A percentile compares a stretch with the other conserved stretches of the same genome.
Evolutionary conservation across 2,888 invertebrate genomes (phyloP).

Genomic region (Hermaeophaga mercurialis): DNA sequence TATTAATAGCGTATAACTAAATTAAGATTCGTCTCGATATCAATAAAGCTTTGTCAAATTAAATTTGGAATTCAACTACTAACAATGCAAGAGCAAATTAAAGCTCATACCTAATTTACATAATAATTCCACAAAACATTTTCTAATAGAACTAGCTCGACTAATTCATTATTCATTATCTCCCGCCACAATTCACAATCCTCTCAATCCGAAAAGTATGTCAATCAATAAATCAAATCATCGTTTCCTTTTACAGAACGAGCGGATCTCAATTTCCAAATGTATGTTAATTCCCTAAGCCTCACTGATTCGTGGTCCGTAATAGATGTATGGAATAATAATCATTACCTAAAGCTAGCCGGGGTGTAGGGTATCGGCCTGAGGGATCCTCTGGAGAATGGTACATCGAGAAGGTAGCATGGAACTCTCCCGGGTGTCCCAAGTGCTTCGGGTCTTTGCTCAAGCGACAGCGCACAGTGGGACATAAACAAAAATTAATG

Average conservation of each 20-base stretch:
- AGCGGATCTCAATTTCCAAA: background rate
- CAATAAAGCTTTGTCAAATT: too few species aligned
- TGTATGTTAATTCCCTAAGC: conserved; percentile 7
- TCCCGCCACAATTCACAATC: too few species aligned
- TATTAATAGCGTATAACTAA: too few species aligned
- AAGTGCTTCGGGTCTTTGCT: background rate
- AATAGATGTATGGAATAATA: conserved; percentile 21
- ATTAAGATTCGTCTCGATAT: too few species aligned
- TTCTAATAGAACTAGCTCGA: too few species aligned
- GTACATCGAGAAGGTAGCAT: conserved; percentile 2
- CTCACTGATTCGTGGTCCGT: conserved; percentile 14
- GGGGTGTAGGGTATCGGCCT: conserved; percentile 3
- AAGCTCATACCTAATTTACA: too few species aligned
- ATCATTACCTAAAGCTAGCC: conserved; percentile 7
- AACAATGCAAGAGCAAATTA: too few species aligned
- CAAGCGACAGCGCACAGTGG: background rate
- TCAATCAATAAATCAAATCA: conserved; percentile 2
- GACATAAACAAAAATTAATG: too few species aligned
- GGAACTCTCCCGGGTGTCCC: conserved; percentile 4
- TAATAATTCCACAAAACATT: too few species aligned
- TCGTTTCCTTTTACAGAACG: background rate
- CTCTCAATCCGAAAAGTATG: background rate
- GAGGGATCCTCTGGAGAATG: background rate
- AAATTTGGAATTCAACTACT: too few species aligned
- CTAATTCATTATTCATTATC: too few species aligned